Evolutionary conservation across 2,888 invertebrate genomes (phyloP), one percentile per base, ranked within the genome.

Genomic region (Brachynemurus nebulosus): DNA sequence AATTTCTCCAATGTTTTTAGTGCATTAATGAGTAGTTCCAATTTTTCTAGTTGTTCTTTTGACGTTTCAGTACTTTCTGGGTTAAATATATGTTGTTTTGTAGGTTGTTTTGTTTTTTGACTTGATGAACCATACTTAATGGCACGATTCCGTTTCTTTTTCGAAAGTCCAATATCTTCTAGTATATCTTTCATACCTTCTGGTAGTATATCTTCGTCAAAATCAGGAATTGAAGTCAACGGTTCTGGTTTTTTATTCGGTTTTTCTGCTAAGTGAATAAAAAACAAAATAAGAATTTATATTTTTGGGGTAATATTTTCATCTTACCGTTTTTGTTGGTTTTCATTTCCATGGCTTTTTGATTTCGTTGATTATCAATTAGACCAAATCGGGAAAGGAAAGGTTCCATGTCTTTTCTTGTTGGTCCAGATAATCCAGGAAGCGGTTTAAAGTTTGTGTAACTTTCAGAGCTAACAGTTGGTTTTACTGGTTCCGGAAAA

Each of bases 31-130:
- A 72, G 53, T 51, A 68, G 65, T 33, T 65, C 63, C 16, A 72
- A 51, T 50, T 69, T 68, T 3, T 63, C 56, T 2, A 69, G 60
- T 53, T 76, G 74, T 14, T 69, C 70, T 25, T 71, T 65, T 27
- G 69, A 62, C 1, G 60, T 57, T 35, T 54, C 54, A 2, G 52
- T 51, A 16, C 57, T 56, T 8, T 50, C 46, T 2, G 64, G 62
- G 44, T 57, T 62, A 44, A 63, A 63, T 18, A 62, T 58, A 44
- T 49, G 47, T 23, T 16, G 12, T 35, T 42, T 42, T 25, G 47
- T 45, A 17, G 43, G 45, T 18, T 46, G 38, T 37, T 48, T 46
- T 21, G 35, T 48, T 21, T 46, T 44, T n/a, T n/a, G n/a, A n/a
- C n/a, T n/a, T n/a, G n/a, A n/a, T n/a, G n/a, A n/a, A n/a, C n/a